Percentiles rank a stretch among this genome's conserved stretches.
Evolutionary conservation across 2,888 invertebrate genomes (phyloP).

Genomic region (Melolontha melolontha): DNA sequence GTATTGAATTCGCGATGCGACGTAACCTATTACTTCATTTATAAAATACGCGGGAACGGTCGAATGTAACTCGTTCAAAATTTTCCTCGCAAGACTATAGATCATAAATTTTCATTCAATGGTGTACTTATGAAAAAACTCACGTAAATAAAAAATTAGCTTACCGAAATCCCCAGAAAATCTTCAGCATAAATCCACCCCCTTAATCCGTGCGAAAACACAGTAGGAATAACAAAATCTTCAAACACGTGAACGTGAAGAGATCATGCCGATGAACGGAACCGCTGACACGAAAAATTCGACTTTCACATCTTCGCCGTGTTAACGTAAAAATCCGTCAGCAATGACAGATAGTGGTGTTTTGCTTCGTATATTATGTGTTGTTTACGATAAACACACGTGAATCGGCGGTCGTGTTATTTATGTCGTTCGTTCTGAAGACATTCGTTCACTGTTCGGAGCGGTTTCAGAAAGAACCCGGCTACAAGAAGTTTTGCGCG

Average conservation of each 20-base stretch:
- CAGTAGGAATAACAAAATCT: conserved; percentile 45
- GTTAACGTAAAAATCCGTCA: conserved; percentile 13
- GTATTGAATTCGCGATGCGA: too few relatives aligned
- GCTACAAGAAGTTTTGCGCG: conserved; percentile 50
- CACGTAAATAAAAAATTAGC: conserved; percentile 42
- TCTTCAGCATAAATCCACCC: conserved; percentile 38
- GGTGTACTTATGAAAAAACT: conserved; percentile 29
- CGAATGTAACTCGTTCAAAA: too few relatives aligned
- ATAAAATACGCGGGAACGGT: too few relatives aligned
- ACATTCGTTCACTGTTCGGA: conserved; percentile 51
- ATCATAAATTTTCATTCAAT: background rate
- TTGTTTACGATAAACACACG: conserved; percentile 33
- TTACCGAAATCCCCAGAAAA: conserved; percentile 37
- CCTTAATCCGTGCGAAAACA: conserved; percentile 43
- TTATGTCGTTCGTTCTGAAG: conserved; percentile 44
- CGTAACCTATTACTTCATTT: too few relatives aligned
- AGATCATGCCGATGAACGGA: conserved; percentile 32
- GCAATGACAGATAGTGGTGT: conserved; percentile 8
- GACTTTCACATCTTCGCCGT: conserved; percentile 21
- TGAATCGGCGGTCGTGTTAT: conserved; percentile 33
- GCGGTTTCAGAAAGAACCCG: conserved; percentile 47
- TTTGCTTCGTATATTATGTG: conserved; percentile 2
- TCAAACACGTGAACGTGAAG: conserved; percentile 39
- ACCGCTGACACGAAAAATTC: conserved; percentile 21
- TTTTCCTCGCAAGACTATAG: background rate